phyloP scores from a whole-genome alignment of 2,797 vertebrate species.

The Delichon dasypus region DNA sequence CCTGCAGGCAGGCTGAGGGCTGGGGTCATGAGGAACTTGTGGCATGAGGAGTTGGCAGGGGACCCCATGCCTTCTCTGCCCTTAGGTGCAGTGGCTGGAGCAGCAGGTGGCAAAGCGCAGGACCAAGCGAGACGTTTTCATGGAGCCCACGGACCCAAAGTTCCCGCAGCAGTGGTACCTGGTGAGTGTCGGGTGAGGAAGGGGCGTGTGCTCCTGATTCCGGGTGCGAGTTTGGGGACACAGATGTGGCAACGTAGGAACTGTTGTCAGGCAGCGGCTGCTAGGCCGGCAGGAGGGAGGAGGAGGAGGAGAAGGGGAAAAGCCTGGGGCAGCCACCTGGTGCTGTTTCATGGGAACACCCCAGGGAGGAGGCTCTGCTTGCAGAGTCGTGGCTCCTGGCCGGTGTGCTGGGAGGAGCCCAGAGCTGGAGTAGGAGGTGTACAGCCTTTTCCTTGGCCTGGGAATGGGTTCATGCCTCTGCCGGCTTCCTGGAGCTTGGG shows the following conservation, averaged over 20 bases:
- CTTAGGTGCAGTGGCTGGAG: constrained; percentile 90
- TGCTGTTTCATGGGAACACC: background rate
- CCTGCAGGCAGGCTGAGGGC: background rate
- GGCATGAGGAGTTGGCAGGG: rapidly evolving
- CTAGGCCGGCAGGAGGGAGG: background rate
- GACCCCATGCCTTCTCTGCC: background rate
- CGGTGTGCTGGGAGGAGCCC: rapidly evolving
- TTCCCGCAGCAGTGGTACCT: constrained; percentile 96
- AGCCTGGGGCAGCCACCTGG: no score
- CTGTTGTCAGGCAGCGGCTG: background rate
- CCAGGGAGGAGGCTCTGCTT: background rate
- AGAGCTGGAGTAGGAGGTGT: background rate
- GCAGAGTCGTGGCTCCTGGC: background rate
- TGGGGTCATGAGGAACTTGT: no score
- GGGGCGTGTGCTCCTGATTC: rapidly evolving
- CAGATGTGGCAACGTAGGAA: rapidly evolving
- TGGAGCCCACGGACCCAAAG: constrained; percentile 89
- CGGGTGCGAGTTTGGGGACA: rapidly evolving
- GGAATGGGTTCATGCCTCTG: rapidly evolving
- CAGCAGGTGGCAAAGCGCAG: constrained; percentile 91
- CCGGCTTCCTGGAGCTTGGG: background rate
- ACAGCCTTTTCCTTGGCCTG: background rate
- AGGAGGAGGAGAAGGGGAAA: background rate
- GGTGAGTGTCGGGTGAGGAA: constrained; percentile 72
- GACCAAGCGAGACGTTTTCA: constrained; percentile 87